A percentile compares a stretch with the other conserved stretches of the same genome.
Conservation (phyloP, 2,113 vertebrate species). For the Elaphurus davidianus region DNA sequence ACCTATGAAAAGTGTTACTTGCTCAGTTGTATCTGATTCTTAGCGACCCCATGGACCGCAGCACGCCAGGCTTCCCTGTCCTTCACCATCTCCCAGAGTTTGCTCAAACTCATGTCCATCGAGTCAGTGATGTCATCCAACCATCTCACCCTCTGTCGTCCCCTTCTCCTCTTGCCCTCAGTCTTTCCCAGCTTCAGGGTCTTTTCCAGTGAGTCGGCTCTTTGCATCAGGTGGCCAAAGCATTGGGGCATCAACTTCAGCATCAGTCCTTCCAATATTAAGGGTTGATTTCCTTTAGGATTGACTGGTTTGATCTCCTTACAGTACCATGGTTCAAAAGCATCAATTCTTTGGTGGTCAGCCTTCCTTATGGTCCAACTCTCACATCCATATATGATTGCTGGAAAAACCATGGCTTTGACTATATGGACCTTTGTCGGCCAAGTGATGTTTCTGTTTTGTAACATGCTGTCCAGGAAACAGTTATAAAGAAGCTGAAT, state of each 20-base stretch:
- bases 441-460: background rate
- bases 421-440: background rate
- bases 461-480: background rate
- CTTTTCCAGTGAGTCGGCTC: background rate
- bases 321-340: background rate
- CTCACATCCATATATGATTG: background rate
- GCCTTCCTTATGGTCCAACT: background rate
- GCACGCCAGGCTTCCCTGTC: background rate
- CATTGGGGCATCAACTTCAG: background rate
- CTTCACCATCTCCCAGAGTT: background rate
- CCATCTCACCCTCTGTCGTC: background rate
- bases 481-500: background rate
- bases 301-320: background rate
- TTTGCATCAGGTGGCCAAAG: background rate
- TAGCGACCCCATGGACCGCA: background rate
- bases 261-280: background rate
- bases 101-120: background rate
- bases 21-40: background rate
- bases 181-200: background rate
- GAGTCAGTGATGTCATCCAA: background rate
- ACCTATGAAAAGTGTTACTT: background rate
- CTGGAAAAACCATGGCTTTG: background rate
- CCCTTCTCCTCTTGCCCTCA: background rate
- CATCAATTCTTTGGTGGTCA: background rate
- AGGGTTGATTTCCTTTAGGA: background rate